Evolutionary conservation across 2,797 vertebrate species (phyloP), one percentile per base, ranked within the genome.

Genomic region (Serranus cabrilla): DNA sequence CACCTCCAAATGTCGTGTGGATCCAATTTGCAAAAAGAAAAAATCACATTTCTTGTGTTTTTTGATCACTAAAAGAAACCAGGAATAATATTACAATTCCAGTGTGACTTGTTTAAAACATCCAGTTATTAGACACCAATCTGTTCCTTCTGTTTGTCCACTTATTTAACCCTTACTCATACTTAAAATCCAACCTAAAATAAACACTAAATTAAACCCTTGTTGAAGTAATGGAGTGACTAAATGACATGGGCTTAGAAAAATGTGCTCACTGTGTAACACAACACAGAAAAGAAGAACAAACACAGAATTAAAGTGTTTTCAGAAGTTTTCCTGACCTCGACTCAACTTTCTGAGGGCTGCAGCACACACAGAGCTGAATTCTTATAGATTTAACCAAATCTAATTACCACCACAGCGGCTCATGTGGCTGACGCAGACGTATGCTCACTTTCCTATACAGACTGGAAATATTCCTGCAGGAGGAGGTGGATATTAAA

Each of bases 391-490:
- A 47, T 76, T 74, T 56, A 51, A 71, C 42, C 54, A 71, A 57
- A 71, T 65, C 37, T 43, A 42, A 61, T 43, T 54, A 10, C n/a
- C 17, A 39, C 40, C 37, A 21, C 46, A 17, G 12, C 1, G 12
- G 56, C 46, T 73, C 56, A 6, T 12, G 39, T 52, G 58, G 40
- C 64, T 58, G 25, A 58, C 51, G 20, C 27, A 67, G 56, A 76
- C 52, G 34, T 46, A 52, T 1, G 17, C 11, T 46, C 10, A 43
- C 43, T 47, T 54, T 76, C 40, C 58, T 46, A 13, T 18, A 59
- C 34, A 59, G 21, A 54, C 27, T 60, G 74, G 61, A 71, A 79
- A 63, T 61, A 51, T 73, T 20, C 77, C 27, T 51, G 43, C 72
- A 49, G 50, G 51, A 71, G 58, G 57, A 60, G 5, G 27, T 49